Evolutionary conservation across 2,113 vertebrate genomes (phyloP), one percentile per base, ranked within the genome.

Genomic region (Vidua chalybeata): DNA sequence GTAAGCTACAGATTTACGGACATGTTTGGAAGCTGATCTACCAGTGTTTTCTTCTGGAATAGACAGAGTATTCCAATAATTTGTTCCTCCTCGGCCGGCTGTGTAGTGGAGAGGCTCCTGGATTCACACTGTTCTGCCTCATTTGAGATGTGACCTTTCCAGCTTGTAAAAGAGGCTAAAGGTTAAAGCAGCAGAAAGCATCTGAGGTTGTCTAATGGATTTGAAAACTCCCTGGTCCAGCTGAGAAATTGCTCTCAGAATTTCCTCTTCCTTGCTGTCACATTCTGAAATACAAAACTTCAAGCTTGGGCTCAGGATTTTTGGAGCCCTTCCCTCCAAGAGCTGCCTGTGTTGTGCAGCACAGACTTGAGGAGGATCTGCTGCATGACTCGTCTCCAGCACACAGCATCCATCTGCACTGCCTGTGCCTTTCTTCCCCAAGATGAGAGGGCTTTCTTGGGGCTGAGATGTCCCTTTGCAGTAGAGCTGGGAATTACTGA

Each of bases 401-500:
- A 43, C 58, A 35, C 78, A 77, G 6, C 79, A 71, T 92, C 93
- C 66, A 51, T 91, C 93, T 96, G 81, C 54, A 71, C 68, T 63
- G 68, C 59, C 2, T 3, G 55, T 41, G 82, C 72, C 90, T 96
- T 94, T 96, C 90, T 94, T 94, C 72, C 61, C 2, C 0, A 16
- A 95, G 85, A 93, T 93, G 55, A 93, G 43, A 94, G 48, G 69
- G 31, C 31, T 20, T 55, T 20, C 75, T 81, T 39, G 13, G 72
- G 72, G 63, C 82, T 45, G 46, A 55, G 59, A 33, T 43, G 51
- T 81, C 81, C 49, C 87, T 91, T 91, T 91, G 84, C 82, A 46
- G 62, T 4, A 30, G 87, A 88, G 75, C 67, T 77, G 90, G 82
- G 94, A 95, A 96, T 96, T 96, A 26, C 15, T 90, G 90, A 83